These are phyloP conservation scores for Boloria selene DNA, from an alignment of 2,888 invertebrate genomes.

Conservation along the genomic window DNA sequence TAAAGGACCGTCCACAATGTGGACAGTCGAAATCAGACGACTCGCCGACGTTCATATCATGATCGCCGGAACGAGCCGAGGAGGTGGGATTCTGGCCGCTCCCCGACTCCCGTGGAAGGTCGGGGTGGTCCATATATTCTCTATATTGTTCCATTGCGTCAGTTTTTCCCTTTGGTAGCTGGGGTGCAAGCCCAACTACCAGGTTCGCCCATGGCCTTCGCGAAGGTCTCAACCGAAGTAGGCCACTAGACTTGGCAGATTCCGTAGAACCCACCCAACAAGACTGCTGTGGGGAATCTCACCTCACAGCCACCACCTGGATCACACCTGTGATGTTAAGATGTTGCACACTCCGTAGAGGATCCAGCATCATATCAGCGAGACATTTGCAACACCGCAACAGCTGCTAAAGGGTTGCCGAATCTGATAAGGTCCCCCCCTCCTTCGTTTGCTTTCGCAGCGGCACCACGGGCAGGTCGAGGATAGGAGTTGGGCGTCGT, in stretches of 20 bases:
- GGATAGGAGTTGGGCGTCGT: constrained; percentile 34
- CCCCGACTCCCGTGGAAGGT: neutral
- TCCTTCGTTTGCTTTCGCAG: constrained; percentile 21
- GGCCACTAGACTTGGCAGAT: constrained; percentile 18
- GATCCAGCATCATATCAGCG: constrained; percentile 7
- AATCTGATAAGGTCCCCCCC: constrained; percentile 15
- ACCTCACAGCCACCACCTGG: constrained; percentile 12
- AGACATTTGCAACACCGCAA: constrained; percentile 4
- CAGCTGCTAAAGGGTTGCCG: constrained; percentile 3
- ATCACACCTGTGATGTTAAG: neutral
- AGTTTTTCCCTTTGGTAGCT: neutral
- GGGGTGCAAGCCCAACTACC: neutral
- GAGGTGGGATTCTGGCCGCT: too few species aligned
- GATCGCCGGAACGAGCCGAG: too few species aligned
- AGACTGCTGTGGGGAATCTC: constrained; percentile 22
- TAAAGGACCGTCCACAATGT: constrained; percentile 33
- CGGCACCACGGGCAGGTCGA: constrained; percentile 37
- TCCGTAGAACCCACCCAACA: constrained; percentile 12
- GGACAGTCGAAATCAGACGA: constrained; percentile 20
- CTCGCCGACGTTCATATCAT: neutral
- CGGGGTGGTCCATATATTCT: neutral
- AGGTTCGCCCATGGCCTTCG: neutral
- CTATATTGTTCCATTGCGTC: neutral
- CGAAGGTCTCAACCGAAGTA: neutral
- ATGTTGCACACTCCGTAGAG: constrained; percentile 9